Evolutionary conservation across 2,888 invertebrate genomes (phyloP), one percentile per base, ranked within the genome.

Genomic region (Drosophila barbarae): DNA sequence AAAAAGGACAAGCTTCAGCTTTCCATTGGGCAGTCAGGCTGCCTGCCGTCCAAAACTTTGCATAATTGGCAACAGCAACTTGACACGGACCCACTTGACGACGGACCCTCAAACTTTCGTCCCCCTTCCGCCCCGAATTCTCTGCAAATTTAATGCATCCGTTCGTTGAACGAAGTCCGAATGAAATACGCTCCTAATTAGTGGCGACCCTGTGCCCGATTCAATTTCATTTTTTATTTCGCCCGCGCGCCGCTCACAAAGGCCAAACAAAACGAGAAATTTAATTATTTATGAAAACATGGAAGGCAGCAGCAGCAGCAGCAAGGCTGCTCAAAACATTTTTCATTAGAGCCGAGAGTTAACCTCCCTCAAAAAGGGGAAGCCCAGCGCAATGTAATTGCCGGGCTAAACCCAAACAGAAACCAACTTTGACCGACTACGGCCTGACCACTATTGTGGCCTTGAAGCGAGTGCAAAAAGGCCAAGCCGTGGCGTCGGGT

Each of bases 261-360:
- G 63, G 50, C 61, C 61, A 44, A 38, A 51, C 41, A 49, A 39
- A 69, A 67, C 71, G 50, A 66, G 64, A 72, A 68, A 67, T 78
- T 82, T 82, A 80, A 80, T 80, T 80, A 80, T 79, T 82, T 79
- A 82, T 82, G 82, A 81, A 81, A 78, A 79, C 76, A 77, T 77
- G 79, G 71, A 56, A 70, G 59, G 59, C 65, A 28, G 32, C 65
- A 28, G 32, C 28, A 15, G 56, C 60, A 63, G 21, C 28, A 15
- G 56, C 60, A 63, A 21, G 36, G 50, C 64, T 47, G 30, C 50
- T 63, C 44, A 49, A 38, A 77, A 71, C 71, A 73, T 78, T 78
- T 78, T 78, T 81, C 81, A 78, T 78, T 78, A 81, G 71, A 74
- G 68, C 70, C 72, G 71, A 65, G 72, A 64, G 73, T 73, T 47